Evolutionary conservation across 2,888 invertebrate species (phyloP), one percentile per base, ranked within the genome.

Genomic region (Uloborus plumipes): DNA sequence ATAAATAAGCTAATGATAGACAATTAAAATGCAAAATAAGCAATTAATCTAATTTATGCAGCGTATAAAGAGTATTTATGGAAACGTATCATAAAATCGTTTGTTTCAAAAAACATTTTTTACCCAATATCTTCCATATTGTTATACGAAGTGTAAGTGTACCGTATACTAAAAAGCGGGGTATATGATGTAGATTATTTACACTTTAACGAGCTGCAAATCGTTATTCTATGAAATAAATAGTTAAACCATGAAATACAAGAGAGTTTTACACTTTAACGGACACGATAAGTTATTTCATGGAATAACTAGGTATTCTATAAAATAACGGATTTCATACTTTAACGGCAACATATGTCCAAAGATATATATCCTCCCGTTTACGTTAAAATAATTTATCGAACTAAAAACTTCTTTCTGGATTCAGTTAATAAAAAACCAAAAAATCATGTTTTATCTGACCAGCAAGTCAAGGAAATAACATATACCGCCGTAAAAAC

Each of bases 271-370:
- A 78, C 71, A 71, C 78, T 78, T 78, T 78, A 78, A 78, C 71
- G 70, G 78, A 78, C 78, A 71, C 71, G 78, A 71, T 78, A 71
- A 71, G 71, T 78, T 78, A 78, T 71, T 71, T 58, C 78, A 78
- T 78, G 78, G 51, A 71, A 78, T 71, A 71, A 71, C 71, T 78
- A 71, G 65, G 78, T 78, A 78, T 78, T 78, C 78, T 78, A 78
- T 78, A 20, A 78, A 78, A 78, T 78, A 78, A 78, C 77, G 76
- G 76, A 76, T 76, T 76, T 69, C 76, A 76, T 76, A 76, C 76
- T 76, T 69, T 76, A 76, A 76, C 69, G 67, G 67, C 67, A 75
- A 75, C 75, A 75, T 74, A 62, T 72, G 31, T 4, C 9, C 39
- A 39, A 9, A 39, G 3, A 9, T 39, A 6, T 6, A 26, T 26